phyloP scores from a whole-genome alignment of 2,888 invertebrate species.

The Lasioglossum lativentre region DNA sequence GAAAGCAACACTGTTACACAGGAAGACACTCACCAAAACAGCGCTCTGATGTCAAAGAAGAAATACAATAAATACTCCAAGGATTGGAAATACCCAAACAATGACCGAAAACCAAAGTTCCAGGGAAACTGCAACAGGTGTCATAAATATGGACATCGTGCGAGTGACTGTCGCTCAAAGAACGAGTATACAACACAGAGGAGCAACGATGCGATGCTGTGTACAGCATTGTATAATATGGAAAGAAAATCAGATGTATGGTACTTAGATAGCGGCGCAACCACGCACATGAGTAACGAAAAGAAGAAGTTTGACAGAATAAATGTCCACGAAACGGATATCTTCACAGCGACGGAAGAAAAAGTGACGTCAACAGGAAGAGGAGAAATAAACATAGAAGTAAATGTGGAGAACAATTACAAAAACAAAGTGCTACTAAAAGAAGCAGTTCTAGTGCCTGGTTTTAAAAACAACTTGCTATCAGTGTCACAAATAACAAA shows the following conservation, averaged over 20 bases:
- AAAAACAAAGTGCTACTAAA: conserved; percentile 16
- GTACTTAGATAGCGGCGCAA: no score
- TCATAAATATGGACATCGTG: conserved; percentile 35
- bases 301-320: no score
- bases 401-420: not conserved
- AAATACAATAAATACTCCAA: not conserved
- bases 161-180: conserved; percentile 23
- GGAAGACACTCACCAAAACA: not conserved
- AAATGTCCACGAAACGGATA: no score
- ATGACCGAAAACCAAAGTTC: conserved; percentile 21
- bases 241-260: no score
- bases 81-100: not conserved
- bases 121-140: conserved; percentile 26
- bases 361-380: not conserved
- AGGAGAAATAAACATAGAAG: conserved; percentile 9
- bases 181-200: not conserved
- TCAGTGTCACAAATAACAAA: conserved; percentile 69
- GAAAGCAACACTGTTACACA: not conserved
- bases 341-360: not conserved
- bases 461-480: conserved; percentile 67
- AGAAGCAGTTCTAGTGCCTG: conserved; percentile 49
- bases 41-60: not conserved
- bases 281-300: no score
- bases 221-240: conserved; percentile 7
- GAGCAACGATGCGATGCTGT: conserved; percentile 11